Evolutionary conservation across 2,888 invertebrate species (phyloP).

Genomic region (Morpho achilles): DNA sequence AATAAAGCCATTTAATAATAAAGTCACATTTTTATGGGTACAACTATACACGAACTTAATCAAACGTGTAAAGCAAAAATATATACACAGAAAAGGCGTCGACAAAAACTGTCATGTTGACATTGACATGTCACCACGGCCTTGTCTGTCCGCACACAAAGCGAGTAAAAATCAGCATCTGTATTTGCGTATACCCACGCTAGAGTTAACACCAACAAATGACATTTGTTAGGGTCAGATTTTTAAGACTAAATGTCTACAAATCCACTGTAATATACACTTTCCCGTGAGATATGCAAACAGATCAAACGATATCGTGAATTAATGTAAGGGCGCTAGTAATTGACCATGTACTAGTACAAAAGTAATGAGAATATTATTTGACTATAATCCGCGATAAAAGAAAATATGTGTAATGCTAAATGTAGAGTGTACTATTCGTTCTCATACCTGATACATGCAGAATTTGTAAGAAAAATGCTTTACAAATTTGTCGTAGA

Average conservation of each 20-base stretch:
- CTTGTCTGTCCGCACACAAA: slow-evolving; percentile 27
- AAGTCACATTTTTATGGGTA: not conserved
- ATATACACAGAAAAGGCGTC: slow-evolving; percentile 23
- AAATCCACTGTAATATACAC: not conserved
- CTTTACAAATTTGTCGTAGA: too few species aligned
- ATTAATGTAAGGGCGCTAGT: not conserved
- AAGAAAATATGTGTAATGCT: too few species aligned
- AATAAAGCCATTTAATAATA: too few species aligned
- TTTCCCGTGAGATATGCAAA: slow-evolving; percentile 1
- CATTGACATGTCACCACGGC: slow-evolving; percentile 25
- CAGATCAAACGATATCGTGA: not conserved
- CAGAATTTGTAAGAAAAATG: too few species aligned
- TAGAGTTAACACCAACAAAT: slow-evolving; percentile 18
- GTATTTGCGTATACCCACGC: slow-evolving; percentile 26
- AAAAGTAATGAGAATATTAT: too few species aligned
- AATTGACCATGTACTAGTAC: too few species aligned
- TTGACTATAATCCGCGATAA: too few species aligned
- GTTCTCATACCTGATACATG: too few species aligned
- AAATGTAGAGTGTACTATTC: too few species aligned
- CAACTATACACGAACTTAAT: slow-evolving; percentile 6
- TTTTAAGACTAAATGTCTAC: not conserved
- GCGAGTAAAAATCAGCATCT: slow-evolving; percentile 25
- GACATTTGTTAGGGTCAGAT: slow-evolving; percentile 4
- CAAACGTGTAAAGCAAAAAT: slow-evolving; percentile 4
- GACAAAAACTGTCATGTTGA: slow-evolving; percentile 26